Evolutionary conservation across 2,113 vertebrate genomes (phyloP).

Genomic region (Mormyrus iriodes): DNA sequence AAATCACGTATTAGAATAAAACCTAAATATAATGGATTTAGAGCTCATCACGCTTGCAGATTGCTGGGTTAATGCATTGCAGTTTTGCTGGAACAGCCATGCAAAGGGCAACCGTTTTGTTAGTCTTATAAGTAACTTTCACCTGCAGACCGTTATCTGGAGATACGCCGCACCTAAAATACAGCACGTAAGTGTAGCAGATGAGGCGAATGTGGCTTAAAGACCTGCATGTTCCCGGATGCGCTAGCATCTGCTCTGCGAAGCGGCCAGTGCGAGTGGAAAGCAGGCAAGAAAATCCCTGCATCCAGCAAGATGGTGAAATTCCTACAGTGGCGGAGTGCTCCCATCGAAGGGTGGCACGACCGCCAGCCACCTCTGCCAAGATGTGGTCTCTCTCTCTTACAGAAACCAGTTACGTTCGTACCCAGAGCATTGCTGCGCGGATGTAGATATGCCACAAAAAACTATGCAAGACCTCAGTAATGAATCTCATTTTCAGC

Average conservation of each 20-base stretch:
- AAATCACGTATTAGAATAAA: slow-evolving; percentile 4
- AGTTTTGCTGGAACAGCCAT: not conserved
- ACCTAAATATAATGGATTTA: not conserved
- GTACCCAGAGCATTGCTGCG: not conserved
- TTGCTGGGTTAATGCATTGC: not conserved
- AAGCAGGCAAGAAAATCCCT: slow-evolving; percentile 10
- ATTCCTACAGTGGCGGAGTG: not conserved
- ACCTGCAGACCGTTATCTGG: not conserved
- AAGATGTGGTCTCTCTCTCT: not conserved
- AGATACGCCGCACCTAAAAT: not conserved
- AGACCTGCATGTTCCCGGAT: not conserved
- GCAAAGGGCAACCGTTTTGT: not conserved
- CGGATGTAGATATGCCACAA: not conserved
- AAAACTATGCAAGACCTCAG: not conserved
- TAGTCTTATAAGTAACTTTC: not conserved
- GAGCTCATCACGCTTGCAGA: not conserved
- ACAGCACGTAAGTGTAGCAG: not conserved
- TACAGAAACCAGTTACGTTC: not conserved
- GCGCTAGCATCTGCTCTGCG: not conserved
- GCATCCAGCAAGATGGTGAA: not conserved
- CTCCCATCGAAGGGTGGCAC: not conserved
- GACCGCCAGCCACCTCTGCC: not conserved
- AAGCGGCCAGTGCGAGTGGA: not conserved
- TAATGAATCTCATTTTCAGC: not conserved
- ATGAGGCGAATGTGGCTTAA: not conserved